Percentiles rank a stretch among this genome's conserved stretches.
phyloP scores from a whole-genome alignment of 2,888 invertebrate genomes.

The Drosophila pegasa region DNA sequence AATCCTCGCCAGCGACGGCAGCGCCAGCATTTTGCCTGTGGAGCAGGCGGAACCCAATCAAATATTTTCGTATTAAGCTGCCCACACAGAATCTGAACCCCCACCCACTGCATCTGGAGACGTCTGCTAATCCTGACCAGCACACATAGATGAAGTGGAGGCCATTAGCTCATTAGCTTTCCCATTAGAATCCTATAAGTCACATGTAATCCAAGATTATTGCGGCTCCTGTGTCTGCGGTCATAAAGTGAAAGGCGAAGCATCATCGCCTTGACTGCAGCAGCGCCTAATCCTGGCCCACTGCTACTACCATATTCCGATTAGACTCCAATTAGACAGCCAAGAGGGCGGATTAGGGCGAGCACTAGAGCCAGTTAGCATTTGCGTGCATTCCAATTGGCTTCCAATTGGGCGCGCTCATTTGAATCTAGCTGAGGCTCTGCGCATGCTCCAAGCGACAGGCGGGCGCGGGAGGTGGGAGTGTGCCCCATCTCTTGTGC shows the following conservation, averaged over 20 bases:
- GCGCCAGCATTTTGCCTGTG: constrained; percentile 13
- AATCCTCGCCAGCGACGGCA: constrained; percentile 26
- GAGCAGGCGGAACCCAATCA: constrained; percentile 23
- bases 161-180: not conserved
- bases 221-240: not conserved
- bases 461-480: constrained; percentile 29
- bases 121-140: not conserved
- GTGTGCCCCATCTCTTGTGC: constrained; percentile 38
- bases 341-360: too few relatives aligned
- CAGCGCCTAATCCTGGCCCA: not conserved
- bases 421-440: constrained; percentile 28
- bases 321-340: too few relatives aligned
- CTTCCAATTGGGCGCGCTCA: constrained; percentile 30
- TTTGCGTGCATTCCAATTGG: too few relatives aligned
- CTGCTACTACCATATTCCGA: too few relatives aligned
- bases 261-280: not conserved
- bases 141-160: too few relatives aligned
- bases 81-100: not conserved
- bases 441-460: constrained; percentile 53
- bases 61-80: constrained; percentile 1
- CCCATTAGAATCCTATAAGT: constrained; percentile 12
- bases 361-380: too few relatives aligned
- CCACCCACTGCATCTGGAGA: not conserved
- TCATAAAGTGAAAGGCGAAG: not conserved
- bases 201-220: not conserved